Percentiles rank a stretch among this genome's conserved stretches.
Evolutionary conservation across 2,888 invertebrate species (phyloP).

Genomic region (Catocala sponsa): DNA sequence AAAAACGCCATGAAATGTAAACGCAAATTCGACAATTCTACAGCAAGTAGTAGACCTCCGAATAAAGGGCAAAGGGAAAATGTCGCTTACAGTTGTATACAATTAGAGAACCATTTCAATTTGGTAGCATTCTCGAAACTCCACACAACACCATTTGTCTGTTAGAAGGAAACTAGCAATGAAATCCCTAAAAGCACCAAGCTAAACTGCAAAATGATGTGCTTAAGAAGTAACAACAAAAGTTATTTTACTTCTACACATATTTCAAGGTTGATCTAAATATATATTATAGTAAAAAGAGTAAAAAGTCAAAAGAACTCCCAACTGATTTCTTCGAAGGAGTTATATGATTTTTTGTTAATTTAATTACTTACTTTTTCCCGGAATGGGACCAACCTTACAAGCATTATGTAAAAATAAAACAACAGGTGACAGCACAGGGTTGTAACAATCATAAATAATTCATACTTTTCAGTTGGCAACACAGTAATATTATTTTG

Average conservation of each 20-base stretch:
- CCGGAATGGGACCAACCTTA: slow-evolving; percentile 7
- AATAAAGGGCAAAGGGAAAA: slow-evolving; percentile 5
- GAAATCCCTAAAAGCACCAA: slow-evolving; percentile 49
- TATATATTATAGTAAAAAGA: not conserved
- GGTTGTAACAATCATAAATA: slow-evolving; percentile 29
- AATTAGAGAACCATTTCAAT: slow-evolving; percentile 21
- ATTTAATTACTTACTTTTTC: too few relatives aligned
- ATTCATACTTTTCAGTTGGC: slow-evolving; percentile 35
- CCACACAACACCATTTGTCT: slow-evolving; percentile 45
- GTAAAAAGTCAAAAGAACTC: not conserved
- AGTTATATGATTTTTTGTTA: too few relatives aligned
- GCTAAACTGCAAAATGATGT: slow-evolving; percentile 27
- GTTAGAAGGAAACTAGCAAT: slow-evolving; percentile 56
- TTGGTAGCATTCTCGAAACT: slow-evolving; percentile 26
- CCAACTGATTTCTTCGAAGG: too few relatives aligned
- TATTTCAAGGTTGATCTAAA: slow-evolving; percentile 4
- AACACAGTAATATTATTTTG: slow-evolving; percentile 22
- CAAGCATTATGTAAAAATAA: slow-evolving; percentile 36
- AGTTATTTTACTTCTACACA: slow-evolving; percentile 31
- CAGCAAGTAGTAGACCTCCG: slow-evolving; percentile 18
- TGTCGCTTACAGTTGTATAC: slow-evolving; percentile 27
- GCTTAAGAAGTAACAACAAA: slow-evolving; percentile 11
- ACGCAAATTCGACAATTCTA: not conserved
- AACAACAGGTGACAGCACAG: slow-evolving; percentile 46
- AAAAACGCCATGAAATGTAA: slow-evolving; percentile 6